These are phyloP conservation scores for Ophiothrix spiculata DNA, from an alignment of 35 echinoderm and acorn worm species.

Conservation along the genomic window DNA sequence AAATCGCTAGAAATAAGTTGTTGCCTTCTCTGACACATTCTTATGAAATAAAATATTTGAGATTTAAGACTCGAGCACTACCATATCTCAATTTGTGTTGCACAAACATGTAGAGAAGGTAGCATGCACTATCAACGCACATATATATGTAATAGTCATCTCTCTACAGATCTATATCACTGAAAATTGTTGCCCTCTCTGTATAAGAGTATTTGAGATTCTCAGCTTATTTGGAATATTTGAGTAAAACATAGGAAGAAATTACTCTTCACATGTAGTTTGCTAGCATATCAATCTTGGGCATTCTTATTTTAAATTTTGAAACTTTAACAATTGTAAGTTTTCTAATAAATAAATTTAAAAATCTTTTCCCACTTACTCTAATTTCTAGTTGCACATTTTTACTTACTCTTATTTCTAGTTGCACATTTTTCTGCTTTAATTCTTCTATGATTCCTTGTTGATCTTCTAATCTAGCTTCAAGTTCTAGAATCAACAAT, in stretches of 20 bases:
- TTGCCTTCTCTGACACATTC: too few relatives aligned
- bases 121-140: too few relatives aligned
- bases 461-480: background rate
- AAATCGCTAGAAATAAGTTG: too few relatives aligned
- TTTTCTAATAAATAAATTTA: background rate
- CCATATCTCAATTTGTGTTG: too few relatives aligned
- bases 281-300: background rate
- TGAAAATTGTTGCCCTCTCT: too few relatives aligned
- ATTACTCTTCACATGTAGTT: background rate
- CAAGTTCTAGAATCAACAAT: conserved; percentile 32
- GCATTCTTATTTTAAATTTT: background rate
- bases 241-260: background rate
- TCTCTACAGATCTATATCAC: too few relatives aligned
- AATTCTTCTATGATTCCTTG: conserved; percentile 16
- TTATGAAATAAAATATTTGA: too few relatives aligned
- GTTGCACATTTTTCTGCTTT: conserved; percentile 11
- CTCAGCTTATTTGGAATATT: background rate
- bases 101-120: too few relatives aligned
- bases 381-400: background rate
- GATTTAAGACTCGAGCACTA: too few relatives aligned
- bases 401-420: conserved; percentile 39
- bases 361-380: background rate
- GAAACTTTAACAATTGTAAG: background rate
- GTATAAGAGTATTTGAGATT: too few relatives aligned
- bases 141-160: too few relatives aligned